phyloP scores from a whole-genome alignment of 2,113 vertebrate species.

The Hypocryptadius cinnamomeus region DNA sequence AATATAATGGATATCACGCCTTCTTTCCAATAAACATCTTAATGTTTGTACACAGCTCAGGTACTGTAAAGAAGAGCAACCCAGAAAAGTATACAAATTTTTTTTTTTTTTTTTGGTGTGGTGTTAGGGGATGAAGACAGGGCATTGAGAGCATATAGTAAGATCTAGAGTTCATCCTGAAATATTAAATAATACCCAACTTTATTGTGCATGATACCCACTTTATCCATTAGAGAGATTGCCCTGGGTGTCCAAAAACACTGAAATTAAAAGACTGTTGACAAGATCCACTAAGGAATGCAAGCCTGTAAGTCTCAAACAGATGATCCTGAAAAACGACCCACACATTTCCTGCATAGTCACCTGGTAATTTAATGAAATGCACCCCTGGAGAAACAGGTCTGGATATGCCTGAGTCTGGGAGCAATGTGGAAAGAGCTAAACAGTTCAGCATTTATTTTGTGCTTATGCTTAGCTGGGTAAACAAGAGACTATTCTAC shows the following conservation, averaged over 20 bases:
- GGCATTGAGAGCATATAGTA: background rate
- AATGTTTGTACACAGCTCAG: background rate
- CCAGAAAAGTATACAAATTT: background rate
- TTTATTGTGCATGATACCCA: background rate
- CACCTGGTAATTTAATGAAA: background rate
- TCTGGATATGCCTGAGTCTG: background rate
- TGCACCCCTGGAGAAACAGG: background rate
- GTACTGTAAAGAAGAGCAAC: background rate
- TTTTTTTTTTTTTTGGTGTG: background rate
- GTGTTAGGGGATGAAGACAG: background rate
- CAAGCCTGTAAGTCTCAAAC: background rate
- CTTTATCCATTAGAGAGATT: background rate
- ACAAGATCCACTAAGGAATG: slow-evolving; percentile 11
- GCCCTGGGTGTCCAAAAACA: background rate
- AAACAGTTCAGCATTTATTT: background rate
- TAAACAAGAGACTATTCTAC: background rate
- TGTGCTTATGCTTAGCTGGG: background rate
- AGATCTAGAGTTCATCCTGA: background rate
- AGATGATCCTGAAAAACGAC: background rate
- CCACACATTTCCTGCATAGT: background rate
- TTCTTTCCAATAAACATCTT: background rate
- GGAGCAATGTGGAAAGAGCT: background rate
- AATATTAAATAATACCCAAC: background rate
- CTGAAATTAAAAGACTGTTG: background rate
- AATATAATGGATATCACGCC: background rate